Evolutionary conservation across 2,888 invertebrate species (phyloP), one percentile per base, ranked within the genome.

Genomic region (Cinara cedri): DNA sequence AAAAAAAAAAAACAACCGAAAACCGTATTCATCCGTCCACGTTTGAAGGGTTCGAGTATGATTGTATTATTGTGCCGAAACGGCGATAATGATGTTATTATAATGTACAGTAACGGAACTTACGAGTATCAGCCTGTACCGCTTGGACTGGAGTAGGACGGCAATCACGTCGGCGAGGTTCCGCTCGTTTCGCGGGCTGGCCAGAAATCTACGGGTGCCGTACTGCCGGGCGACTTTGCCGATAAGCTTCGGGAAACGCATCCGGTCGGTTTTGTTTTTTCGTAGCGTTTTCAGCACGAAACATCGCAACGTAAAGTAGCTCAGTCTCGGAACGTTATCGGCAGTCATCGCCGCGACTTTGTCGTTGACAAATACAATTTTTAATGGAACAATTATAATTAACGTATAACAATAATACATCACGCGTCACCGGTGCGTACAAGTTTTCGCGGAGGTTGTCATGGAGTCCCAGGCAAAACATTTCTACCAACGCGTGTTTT

Each of bases 301-400:
- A 74, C 74, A 42, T 21, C 62, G 51, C 16, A 74, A 42, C 51
- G 62, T 63, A 62, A 49, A 74, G 51, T 74, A 74, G 21, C 74
- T 63, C 21, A 74, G 11, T 21, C 51, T 74, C 13, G 49, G 26
- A 1, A 49, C 26, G 14, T 6, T 9, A 16, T 72, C 14, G 4
- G n/a, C 21, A 16, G 16, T 21, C 46, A 46, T 19, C n/a, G 34
- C 34, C 26, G 1, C 21, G 63, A 14, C 2, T 19, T 44, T n/a
- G 21, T 0, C 44, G 24, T 46, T 19, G 55, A 54, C 9, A 34
- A 34, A 34, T 34, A 34, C 3, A n/a, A n/a, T n/a, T n/a, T n/a
- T n/a, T n/a, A n/a, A n/a, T n/a, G n/a, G n/a, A n/a, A n/a, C n/a
- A n/a, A n/a, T n/a, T n/a, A n/a, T n/a, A n/a, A n/a, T n/a, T n/a